Percentiles rank a stretch among this genome's conserved stretches.
Conservation (phyloP, 2,113 vertebrate genomes). For the Tragelaphus imberbis region DNA sequence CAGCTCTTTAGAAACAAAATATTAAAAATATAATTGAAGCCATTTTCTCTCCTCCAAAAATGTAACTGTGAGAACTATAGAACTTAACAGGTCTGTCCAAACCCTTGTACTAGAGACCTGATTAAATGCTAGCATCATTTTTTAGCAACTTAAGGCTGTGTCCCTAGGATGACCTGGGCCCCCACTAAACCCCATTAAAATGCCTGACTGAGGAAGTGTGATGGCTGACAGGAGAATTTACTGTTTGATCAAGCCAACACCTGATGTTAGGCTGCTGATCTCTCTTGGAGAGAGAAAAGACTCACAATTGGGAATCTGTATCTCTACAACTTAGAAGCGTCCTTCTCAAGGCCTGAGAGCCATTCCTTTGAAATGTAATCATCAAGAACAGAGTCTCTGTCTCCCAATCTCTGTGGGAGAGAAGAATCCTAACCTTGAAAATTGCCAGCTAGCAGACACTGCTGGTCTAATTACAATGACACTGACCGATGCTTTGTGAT, state of each 20-base stretch:
- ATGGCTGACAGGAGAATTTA: not conserved
- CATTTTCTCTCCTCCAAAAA: not conserved
- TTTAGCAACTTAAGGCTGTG: not conserved
- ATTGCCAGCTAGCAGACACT: not conserved
- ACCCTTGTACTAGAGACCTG: not conserved
- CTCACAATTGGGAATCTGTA: not conserved
- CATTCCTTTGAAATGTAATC: not conserved
- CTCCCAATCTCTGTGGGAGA: not conserved
- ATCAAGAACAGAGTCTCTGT: not conserved
- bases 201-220: not conserved
- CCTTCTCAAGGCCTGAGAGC: not conserved
- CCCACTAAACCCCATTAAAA: not conserved
- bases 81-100: not conserved
- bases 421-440: not conserved
- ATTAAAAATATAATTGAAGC: not conserved
- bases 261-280: not conserved
- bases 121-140: not conserved
- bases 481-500: not conserved
- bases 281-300: not conserved
- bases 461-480: not conserved
- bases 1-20: slow-evolving; percentile 11
- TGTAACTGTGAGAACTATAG: not conserved
- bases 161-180: not conserved
- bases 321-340: not conserved
- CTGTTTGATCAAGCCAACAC: not conserved